These are phyloP conservation scores for Catharus fuscescens DNA, from an alignment of 2,113 vertebrate species.

Conservation along the genomic window DNA sequence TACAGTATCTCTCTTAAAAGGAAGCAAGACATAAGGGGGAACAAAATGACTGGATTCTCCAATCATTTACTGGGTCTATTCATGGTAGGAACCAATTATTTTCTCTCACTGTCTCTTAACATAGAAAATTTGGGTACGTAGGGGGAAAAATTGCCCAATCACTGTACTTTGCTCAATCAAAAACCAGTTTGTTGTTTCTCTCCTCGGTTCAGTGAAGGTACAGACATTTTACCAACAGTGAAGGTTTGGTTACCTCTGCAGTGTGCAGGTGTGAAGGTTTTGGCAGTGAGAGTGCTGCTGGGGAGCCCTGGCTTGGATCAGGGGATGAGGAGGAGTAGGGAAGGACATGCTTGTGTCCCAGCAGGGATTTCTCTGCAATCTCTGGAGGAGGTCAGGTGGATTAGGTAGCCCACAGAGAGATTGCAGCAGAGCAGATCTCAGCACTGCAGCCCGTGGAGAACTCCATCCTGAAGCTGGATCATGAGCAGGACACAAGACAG, in stretches of 20 bases:
- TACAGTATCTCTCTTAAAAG: background rate
- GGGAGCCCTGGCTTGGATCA: rapidly evolving
- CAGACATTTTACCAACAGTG: background rate
- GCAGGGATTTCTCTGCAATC: background rate
- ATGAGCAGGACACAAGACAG: background rate
- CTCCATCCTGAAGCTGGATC: background rate
- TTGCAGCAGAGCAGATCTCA: background rate
- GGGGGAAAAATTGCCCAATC: background rate
- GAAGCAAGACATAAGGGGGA: background rate
- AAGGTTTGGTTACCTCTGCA: background rate
- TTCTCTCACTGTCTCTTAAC: background rate
- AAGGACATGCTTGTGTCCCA: background rate
- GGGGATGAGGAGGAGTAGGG: background rate
- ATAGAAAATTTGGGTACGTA: background rate
- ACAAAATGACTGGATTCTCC: background rate
- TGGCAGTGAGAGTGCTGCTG: background rate
- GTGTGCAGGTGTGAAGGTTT: background rate
- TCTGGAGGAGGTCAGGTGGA: background rate
- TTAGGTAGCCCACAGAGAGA: background rate
- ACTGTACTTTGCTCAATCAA: background rate
- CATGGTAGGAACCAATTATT: background rate
- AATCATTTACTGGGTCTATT: background rate
- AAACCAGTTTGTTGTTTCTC: background rate
- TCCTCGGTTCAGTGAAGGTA: background rate
- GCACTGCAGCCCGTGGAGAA: background rate